Evolutionary conservation across 2,888 invertebrate species (phyloP), one percentile per base, ranked within the genome.

Genomic region (Apocheima hispidaria): DNA sequence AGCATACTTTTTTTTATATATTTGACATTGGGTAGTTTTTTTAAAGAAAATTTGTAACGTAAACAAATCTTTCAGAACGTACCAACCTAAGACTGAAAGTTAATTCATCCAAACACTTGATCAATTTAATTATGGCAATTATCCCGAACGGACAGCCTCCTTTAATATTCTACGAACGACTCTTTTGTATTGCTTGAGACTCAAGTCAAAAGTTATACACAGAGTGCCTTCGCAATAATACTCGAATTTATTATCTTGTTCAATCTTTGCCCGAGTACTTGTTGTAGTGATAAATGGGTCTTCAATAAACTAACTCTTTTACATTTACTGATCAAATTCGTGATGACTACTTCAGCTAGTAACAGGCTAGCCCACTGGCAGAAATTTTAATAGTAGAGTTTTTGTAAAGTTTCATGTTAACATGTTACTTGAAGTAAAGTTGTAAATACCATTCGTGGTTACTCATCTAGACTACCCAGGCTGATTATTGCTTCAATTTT

Each of bases 111-210:
- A 44, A 55, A 55, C 55, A 51, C 55, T 55, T 36, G 44, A 44
- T 51, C 33, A 38, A 60, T 55, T 38, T 40, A 60, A 55, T 60
- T 51, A 40, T 40, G 16, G 21, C 51, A 56, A 55, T 56, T 51
- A 60, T 55, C 44, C 26, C 44, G 30, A 55, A 60, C 40, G 54
- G 63, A 58, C 56, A 40, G 46, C 18, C 57, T 43, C 28, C 52
- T 51, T 52, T 51, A 49, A 41, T 58, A 59, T 50, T 51, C 59
- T 18, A n/a, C 20, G 18, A 33, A 18, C 12, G 18, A 41, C 50
- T 14, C 23, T 44, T 43, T 23, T 33, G 41, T 44, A 53, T 53
- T 62, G 49, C 57, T 48, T n/a, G 26, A 40, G 50, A 41, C 26
- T 3, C 10, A 38, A 51, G 36, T 49, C 49, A 41, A 43, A 51